Evolutionary conservation across 2,113 vertebrate genomes (phyloP).

Genomic region (Pangasianodon hypophthalmus): DNA sequence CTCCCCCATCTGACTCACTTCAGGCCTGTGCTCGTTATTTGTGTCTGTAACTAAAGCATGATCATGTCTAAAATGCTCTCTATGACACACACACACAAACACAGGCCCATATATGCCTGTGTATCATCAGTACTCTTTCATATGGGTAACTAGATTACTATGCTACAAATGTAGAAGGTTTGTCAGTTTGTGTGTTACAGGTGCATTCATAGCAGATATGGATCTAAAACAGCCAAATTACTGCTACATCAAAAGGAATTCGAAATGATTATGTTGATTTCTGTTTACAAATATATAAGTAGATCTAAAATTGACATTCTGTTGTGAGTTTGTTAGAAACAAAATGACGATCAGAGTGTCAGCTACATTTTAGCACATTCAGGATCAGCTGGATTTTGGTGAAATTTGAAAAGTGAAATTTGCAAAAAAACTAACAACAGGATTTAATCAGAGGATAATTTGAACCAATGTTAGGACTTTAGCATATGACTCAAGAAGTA

Average conservation of each 20-base stretch:
- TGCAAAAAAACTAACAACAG: too few species aligned
- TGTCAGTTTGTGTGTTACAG: background rate
- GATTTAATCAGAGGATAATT: background rate
- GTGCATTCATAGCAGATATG: background rate
- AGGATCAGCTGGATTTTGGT: background rate
- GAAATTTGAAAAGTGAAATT: background rate
- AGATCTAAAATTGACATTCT: background rate
- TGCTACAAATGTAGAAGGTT: background rate
- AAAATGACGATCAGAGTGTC: background rate
- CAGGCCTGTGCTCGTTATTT: conserved; percentile 28
- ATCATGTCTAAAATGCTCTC: conserved; percentile 26
- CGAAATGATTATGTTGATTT: background rate
- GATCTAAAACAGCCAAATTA: background rate
- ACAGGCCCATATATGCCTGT: conserved; percentile 9
- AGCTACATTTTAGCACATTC: background rate
- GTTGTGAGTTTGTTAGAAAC: background rate
- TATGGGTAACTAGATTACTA: conserved; percentile 25
- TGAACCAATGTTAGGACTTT: background rate
- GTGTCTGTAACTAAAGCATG: conserved; percentile 40
- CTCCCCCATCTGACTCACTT: conserved; percentile 52
- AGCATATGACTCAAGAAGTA: background rate
- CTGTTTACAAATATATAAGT: background rate
- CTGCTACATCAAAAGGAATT: background rate
- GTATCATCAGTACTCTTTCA: conserved; percentile 1
- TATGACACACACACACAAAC: conserved; percentile 12